Percentiles rank a stretch among this genome's conserved stretches.
Evolutionary conservation across 2,113 vertebrate genomes (phyloP).

Genomic region (Nibea coibor): DNA sequence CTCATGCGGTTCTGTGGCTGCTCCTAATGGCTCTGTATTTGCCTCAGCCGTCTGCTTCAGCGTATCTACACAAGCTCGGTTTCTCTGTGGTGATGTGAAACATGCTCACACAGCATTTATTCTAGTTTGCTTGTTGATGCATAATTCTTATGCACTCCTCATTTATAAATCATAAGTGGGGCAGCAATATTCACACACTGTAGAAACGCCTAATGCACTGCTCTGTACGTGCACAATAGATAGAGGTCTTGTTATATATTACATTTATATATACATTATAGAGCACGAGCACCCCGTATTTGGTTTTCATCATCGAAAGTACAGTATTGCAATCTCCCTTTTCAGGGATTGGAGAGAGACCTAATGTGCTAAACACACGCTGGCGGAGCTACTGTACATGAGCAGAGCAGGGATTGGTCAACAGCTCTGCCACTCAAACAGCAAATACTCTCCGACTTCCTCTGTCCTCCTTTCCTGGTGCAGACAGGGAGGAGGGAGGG

Average conservation of each 20-base stretch:
- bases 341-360: constrained; percentile 43
- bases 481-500: constrained; percentile 76
- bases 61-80: constrained; percentile 5
- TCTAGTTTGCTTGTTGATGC: constrained; percentile 24
- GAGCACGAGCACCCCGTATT: constrained; percentile 39
- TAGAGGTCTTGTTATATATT: background rate
- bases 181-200: constrained; percentile 20
- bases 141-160: constrained; percentile 44
- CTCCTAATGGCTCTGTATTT: constrained; percentile 44
- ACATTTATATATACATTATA: constrained; percentile 13
- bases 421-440: constrained; percentile 69
- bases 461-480: constrained; percentile 80
- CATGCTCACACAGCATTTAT: constrained; percentile 30
- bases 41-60: constrained; percentile 14
- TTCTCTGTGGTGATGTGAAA: constrained; percentile 32
- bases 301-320: constrained; percentile 50
- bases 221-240: background rate
- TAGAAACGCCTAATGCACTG: constrained; percentile 10
- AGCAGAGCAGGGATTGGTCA: constrained; percentile 76
- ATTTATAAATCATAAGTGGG: constrained; percentile 62
- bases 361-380: constrained; percentile 36
- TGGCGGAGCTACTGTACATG: constrained; percentile 47
- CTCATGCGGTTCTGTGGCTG: constrained; percentile 1
- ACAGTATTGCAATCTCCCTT: constrained; percentile 40
- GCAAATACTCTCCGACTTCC: constrained; percentile 75